Conservation (phyloP, 2,113 vertebrate genomes). For the Cromileptes altivelis region DNA sequence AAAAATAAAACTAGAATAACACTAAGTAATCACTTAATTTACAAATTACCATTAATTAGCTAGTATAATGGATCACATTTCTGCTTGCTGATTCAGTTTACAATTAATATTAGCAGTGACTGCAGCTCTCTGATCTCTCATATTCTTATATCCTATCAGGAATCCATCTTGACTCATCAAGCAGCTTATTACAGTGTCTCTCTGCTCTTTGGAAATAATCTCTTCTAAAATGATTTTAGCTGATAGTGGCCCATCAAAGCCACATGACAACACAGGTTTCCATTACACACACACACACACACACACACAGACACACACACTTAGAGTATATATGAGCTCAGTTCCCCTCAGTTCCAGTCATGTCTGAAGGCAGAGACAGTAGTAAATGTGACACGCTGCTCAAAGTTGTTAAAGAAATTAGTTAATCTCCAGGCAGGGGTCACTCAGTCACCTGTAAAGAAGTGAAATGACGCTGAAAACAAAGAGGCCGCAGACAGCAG, state of each 20-base stretch:
- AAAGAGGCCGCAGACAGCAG: constrained; percentile 50
- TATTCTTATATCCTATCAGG: background rate
- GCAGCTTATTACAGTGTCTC: background rate
- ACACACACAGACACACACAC: background rate
- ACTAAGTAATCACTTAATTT: background rate
- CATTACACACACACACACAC: constrained; percentile 1
- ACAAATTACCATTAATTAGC: background rate
- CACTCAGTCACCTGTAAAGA: constrained; percentile 79
- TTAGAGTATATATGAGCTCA: background rate
- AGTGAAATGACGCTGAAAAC: constrained; percentile 61
- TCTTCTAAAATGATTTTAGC: background rate
- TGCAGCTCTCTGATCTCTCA: background rate
- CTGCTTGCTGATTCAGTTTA: background rate
- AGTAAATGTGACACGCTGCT: constrained; percentile 72
- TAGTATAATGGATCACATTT: background rate
- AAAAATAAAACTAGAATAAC: background rate
- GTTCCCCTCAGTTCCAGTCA: background rate
- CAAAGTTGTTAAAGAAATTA: constrained; percentile 87
- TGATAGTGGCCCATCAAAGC: constrained; percentile 28
- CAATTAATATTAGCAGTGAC: too few relatives aligned
- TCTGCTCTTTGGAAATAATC: constrained; percentile 1
- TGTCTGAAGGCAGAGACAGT: constrained; percentile 48
- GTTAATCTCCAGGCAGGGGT: constrained; percentile 81
- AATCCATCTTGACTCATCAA: background rate
- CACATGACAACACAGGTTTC: constrained; percentile 15